Evolutionary conservation across 2,797 vertebrate genomes (phyloP), one percentile per base, ranked within the genome.

Genomic region (Rhinella marina): DNA sequence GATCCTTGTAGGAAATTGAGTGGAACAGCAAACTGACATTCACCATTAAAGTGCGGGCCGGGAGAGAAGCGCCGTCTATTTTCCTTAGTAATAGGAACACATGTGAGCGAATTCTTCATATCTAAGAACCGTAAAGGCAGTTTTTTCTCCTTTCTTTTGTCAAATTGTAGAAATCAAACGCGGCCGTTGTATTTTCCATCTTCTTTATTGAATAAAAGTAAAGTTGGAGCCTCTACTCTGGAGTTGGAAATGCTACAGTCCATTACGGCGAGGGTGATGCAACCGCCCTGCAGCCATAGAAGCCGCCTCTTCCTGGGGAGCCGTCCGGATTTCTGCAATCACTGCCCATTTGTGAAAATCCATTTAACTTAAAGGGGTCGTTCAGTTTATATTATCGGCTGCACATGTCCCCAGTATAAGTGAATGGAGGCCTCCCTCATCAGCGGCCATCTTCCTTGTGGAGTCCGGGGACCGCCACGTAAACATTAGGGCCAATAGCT

Each of bases 1-100:
- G 92, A 93, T 94, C 94, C 93, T 92, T 91, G 93, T 95, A 94
- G 95, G 95, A 95, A 95, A 95, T 95, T 95, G 95, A 95, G 93
- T 95, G 94, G 94, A 95, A 95, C 95, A 95, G 94, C 93, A 92
- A 93, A 93, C 94, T 93, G 94, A 95, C 94, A 94, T 94, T 92
- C 64, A 21, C 90, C 94, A 95, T 95, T 94, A 94, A 93, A 92
- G 92, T 92, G 91, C 93, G 86, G 91, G 93, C 93, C 92, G 91
- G 92, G 91, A 86, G 73, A 82, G 79, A 19, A 62, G 89, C 92
- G 90, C 86, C 90, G 87, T 92, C 92, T 87, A 82, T 90, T 90
- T 90, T 93, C 48, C 48, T 92, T 80, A 92, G 94, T 93, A 92
- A 88, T 56, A 86, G 82, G 87, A 89, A 92, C 95, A 95, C 94